Conservation (phyloP, 2,797 vertebrate species). For the Coreius guichenoti region DNA sequence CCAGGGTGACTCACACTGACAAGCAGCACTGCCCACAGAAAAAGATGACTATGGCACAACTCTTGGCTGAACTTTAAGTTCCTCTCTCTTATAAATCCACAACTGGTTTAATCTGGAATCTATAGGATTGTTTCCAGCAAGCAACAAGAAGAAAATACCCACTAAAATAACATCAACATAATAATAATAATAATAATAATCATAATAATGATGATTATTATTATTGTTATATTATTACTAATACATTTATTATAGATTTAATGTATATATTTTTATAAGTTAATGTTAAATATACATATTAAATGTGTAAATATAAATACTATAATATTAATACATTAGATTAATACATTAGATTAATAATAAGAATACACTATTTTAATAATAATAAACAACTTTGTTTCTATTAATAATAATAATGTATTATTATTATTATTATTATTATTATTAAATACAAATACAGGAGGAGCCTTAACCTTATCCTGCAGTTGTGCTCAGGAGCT, state of each 20-base stretch:
- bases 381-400: neutral
- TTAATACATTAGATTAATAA: too few species aligned
- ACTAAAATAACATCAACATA: neutral
- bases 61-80: neutral
- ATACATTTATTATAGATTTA: too few species aligned
- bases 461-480: too few species aligned
- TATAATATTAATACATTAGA: neutral
- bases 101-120: constrained; percentile 5
- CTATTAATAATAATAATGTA: neutral
- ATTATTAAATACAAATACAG: too few species aligned
- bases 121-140: neutral
- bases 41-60: neutral
- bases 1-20: neutral
- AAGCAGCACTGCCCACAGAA: neutral
- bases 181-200: neutral
- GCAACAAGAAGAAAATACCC: neutral
- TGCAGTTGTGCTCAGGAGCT: too few species aligned
- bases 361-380: too few species aligned
- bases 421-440: neutral
- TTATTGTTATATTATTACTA: neutral
- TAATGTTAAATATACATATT: neutral
- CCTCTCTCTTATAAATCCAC: neutral
- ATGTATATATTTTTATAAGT: neutral
- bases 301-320: neutral
- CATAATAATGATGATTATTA: neutral